These are phyloP conservation scores for Pseudomyrmex sp. DNA, from an alignment of 1,140 invertebrate genomes.

Conservation along the genomic window DNA sequence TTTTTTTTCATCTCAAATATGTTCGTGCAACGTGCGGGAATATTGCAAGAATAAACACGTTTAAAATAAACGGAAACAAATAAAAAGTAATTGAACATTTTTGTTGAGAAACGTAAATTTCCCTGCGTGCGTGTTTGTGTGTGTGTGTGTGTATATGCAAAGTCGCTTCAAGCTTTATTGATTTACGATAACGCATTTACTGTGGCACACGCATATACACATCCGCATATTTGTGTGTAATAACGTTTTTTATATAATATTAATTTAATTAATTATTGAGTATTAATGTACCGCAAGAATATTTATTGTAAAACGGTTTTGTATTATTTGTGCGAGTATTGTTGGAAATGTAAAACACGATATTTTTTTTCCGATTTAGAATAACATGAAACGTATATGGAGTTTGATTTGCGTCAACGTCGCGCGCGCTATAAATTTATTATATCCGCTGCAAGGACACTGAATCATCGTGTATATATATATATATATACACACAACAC, in stretches of 20 bases:
- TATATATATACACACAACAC: not conserved
- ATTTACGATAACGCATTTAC: not conserved
- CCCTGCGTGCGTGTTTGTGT: not conserved
- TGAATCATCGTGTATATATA: not conserved
- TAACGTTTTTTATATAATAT: not conserved
- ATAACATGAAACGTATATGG: slow-evolving; percentile 18
- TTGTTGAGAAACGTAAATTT: slow-evolving; percentile 10
- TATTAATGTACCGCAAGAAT: not conserved
- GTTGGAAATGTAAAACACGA: slow-evolving; percentile 4
- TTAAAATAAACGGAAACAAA: not conserved
- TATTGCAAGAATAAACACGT: not conserved
- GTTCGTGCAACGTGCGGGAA: not conserved
- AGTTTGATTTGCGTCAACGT: slow-evolving; percentile 49
- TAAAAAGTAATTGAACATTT: not conserved
- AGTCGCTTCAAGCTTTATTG: not conserved
- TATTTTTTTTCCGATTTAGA: slow-evolving; percentile 10
- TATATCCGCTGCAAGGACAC: not conserved
- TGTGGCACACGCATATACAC: not conserved
- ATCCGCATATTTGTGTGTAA: not conserved
- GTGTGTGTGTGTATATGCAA: too few species aligned
- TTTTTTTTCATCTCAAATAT: not conserved
- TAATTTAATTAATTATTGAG: not conserved
- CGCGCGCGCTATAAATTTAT: slow-evolving; percentile 12
- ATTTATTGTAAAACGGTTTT: not conserved
- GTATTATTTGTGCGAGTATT: not conserved